A percentile compares a stretch with the other conserved stretches of the same genome.
Conservation (phyloP, 2,113 vertebrate species). For the Neolamprologus falcicula region DNA sequence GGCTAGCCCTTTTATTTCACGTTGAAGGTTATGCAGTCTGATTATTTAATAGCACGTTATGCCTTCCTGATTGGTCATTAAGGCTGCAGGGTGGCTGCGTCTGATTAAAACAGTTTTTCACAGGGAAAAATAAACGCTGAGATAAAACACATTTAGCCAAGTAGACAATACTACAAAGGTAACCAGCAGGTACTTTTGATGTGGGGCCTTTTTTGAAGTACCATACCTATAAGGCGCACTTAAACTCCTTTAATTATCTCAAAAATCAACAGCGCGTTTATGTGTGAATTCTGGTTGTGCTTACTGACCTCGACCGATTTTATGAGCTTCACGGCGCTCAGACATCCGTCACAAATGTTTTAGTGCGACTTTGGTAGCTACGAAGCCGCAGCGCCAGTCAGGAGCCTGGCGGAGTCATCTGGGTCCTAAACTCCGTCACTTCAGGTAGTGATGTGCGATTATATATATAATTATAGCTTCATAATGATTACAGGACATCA, state of each 20-base stretch:
- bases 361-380: background rate
- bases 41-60: background rate
- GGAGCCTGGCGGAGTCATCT: background rate
- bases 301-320: accelerated
- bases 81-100: background rate
- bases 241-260: background rate
- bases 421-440: accelerated
- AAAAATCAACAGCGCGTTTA: background rate
- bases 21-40: background rate
- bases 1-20: background rate
- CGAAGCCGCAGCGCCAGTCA: background rate
- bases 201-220: accelerated
- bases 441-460: too few species aligned
- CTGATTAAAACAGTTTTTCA: background rate
- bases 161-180: accelerated
- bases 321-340: background rate
- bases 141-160: background rate
- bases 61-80: background rate
- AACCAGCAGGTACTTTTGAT: background rate
- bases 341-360: background rate
- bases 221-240: accelerated
- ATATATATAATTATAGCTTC: too few species aligned
- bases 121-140: background rate
- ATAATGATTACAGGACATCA: accelerated
- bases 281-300: background rate